Evolutionary conservation across 2,888 invertebrate species (phyloP).

Genomic region (Cyrtodaria siliqua): DNA sequence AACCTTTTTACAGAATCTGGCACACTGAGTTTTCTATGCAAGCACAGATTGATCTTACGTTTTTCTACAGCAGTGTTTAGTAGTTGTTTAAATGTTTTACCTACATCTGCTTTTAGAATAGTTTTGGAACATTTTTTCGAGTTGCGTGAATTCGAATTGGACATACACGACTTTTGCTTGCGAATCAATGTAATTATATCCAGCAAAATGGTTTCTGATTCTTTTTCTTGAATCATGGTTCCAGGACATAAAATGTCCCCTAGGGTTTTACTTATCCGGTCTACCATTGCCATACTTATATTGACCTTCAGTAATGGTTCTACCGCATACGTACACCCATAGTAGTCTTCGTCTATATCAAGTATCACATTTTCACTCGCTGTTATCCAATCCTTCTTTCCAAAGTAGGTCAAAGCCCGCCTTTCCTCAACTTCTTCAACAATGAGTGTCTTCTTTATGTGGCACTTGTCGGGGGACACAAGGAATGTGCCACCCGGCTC

Average conservation of each 20-base stretch:
- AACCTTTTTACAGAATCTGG: constrained; percentile 39
- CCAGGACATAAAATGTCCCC: constrained; percentile 71
- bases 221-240: constrained; percentile 63
- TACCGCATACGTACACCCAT: constrained; percentile 75
- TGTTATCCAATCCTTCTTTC: constrained; percentile 41
- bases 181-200: constrained; percentile 31
- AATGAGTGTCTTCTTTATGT: constrained; percentile 53
- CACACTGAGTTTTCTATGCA: no score
- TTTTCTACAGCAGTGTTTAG: background rate
- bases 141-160: background rate
- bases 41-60: background rate
- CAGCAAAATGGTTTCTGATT: constrained; percentile 62
- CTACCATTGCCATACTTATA: constrained; percentile 46
- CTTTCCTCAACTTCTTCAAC: constrained; percentile 70
- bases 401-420: constrained; percentile 58
- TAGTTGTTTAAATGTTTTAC: background rate
- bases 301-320: constrained; percentile 65
- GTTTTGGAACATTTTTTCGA: background rate
- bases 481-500: constrained; percentile 40
- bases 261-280: constrained; percentile 62
- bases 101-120: background rate
- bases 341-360: constrained; percentile 81
- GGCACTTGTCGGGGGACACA: constrained; percentile 57
- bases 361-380: constrained; percentile 66
- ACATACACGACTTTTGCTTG: constrained; percentile 32